Evolutionary conservation across 2,797 vertebrate genomes (phyloP).

Genomic region (Spinus pinus): DNA sequence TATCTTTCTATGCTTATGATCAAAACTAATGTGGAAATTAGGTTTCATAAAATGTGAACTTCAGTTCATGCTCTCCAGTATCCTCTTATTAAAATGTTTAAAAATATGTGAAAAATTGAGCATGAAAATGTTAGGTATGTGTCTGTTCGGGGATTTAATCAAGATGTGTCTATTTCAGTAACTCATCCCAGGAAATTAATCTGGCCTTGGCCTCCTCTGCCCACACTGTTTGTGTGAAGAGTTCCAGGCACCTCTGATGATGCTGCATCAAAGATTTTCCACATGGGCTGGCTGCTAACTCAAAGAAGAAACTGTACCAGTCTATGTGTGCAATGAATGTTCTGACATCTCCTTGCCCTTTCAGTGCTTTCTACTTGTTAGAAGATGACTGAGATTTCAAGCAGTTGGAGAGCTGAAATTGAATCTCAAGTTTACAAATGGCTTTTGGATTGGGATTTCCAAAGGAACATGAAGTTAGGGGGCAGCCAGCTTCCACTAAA

Average conservation of each 20-base stretch:
- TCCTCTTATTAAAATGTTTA: neutral
- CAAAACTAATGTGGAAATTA: neutral
- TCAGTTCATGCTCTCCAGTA: neutral
- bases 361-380: constrained; percentile 8
- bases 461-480: neutral
- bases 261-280: neutral
- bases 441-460: neutral
- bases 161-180: constrained; percentile 18
- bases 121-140: neutral
- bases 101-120: neutral
- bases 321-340: neutral
- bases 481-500: neutral
- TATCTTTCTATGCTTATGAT: neutral
- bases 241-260: neutral
- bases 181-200: constrained; percentile 24
- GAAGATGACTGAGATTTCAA: constrained; percentile 21
- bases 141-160: neutral
- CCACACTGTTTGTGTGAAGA: neutral
- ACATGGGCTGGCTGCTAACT: constrained; percentile 30
- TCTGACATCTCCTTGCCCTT: constrained; percentile 26
- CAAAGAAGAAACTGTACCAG: constrained; percentile 14
- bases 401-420: constrained; percentile 23
- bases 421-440: neutral
- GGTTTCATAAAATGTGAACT: neutral
- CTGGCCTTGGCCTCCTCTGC: neutral